A percentile compares a stretch with the other conserved stretches of the same genome.
Conservation (phyloP, 2,797 vertebrate species). For the Kryptopterus vitreolus region DNA sequence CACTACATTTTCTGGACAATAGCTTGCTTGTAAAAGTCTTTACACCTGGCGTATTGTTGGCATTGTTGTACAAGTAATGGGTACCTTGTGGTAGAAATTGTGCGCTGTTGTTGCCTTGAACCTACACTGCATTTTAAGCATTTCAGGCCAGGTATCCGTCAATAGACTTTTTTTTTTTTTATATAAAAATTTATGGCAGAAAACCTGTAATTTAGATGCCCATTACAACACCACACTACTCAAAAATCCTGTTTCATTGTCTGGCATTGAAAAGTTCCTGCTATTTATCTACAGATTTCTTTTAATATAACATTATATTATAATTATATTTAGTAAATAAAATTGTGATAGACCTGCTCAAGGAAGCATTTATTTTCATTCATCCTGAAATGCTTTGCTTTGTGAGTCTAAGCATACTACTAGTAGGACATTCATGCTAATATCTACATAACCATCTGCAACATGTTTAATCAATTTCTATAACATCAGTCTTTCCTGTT, state of each 20-base stretch:
- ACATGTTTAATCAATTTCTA: slow-evolving; percentile 32
- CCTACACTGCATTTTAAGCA: background rate
- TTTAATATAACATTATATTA: background rate
- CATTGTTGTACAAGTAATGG: too few species aligned
- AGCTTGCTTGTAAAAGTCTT: background rate
- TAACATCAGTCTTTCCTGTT: slow-evolving; percentile 21
- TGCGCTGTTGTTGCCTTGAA: background rate
- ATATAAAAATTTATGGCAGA: background rate
- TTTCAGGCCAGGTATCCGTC: background rate
- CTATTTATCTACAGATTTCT: background rate
- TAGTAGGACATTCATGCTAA: slow-evolving; percentile 38
- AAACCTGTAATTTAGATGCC: background rate
- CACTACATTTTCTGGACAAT: background rate
- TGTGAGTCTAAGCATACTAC: slow-evolving; percentile 39
- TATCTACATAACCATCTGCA: slow-evolving; percentile 30
- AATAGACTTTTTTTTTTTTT: background rate
- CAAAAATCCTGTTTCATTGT: slow-evolving; percentile 22
- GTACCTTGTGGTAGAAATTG: too few species aligned
- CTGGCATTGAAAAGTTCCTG: slow-evolving; percentile 45
- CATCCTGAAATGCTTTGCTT: slow-evolving; percentile 56
- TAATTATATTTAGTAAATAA: slow-evolving; percentile 7
- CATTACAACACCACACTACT: background rate
- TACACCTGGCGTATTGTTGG: background rate
- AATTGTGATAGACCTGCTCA: slow-evolving; percentile 30
- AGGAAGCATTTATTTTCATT: slow-evolving; percentile 63